phyloP scores from a whole-genome alignment of 1,140 invertebrate genomes.

The Aphelinus certus region DNA sequence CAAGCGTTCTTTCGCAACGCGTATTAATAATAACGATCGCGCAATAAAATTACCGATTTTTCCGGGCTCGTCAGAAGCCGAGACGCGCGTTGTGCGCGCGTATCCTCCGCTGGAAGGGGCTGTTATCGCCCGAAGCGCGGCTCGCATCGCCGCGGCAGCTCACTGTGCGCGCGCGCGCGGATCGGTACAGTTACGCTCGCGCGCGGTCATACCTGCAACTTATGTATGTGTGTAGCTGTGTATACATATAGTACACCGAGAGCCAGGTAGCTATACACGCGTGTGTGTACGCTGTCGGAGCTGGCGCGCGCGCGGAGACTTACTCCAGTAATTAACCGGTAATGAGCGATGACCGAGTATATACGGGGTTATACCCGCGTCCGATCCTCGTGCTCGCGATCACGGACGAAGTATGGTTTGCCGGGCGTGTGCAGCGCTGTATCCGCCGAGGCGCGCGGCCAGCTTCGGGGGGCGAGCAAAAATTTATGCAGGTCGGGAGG shows the following conservation, averaged over 20 bases:
- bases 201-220: slow-evolving; percentile 29
- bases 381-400: neutral
- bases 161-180: neutral
- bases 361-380: slow-evolving; percentile 27
- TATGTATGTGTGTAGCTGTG: no score
- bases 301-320: slow-evolving; percentile 40
- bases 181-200: slow-evolving; percentile 41
- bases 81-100: slow-evolving; percentile 1
- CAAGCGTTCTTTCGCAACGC: no score
- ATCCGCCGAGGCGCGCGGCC: neutral
- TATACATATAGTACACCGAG: slow-evolving; percentile 36
- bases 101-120: slow-evolving; percentile 13
- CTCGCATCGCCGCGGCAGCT: neutral
- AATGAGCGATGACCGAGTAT: slow-evolving; percentile 47
- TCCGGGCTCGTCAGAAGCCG: neutral
- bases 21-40: no score
- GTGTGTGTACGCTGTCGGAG: no score
- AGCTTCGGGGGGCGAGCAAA: slow-evolving; percentile 7
- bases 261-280: slow-evolving; percentile 40
- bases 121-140: slow-evolving; percentile 30
- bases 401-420: neutral
- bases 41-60: neutral
- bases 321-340: slow-evolving; percentile 50
- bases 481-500: neutral
- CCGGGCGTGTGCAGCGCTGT: neutral